Evolutionary conservation across 1,140 invertebrate species (phyloP), one percentile per base, ranked within the genome.

Genomic region (Zaprionus inermis): DNA sequence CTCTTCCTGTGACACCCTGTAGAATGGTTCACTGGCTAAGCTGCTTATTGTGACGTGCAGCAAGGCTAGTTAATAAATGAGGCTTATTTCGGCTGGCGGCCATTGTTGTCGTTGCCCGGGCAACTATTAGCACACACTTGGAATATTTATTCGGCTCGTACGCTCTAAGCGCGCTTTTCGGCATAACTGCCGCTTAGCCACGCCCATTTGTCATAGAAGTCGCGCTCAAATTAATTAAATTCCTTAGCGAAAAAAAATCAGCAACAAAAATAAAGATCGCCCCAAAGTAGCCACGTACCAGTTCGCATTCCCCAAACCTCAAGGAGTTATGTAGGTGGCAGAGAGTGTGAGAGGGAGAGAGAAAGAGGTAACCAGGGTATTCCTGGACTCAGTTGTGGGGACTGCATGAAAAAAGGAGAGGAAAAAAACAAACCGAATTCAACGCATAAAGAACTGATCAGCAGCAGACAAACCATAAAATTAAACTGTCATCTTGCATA

Each of bases 401-500:
- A 49, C 57, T 28, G 63, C 44, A 49, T 28, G 52, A 52, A 30
- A 34, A 49, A 22, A 71, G 30, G 55, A 54, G 49, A 70, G 56
- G 32, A 67, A 73, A 78, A 82, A 76, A 71, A 83, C 79, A 82
- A 76, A 71, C 80, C 79, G 81, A 81, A 78, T 89, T 89, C 84
- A 90, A 71, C 84, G 84, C 84, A 89, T 89, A 89, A 89, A 89
- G 84, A 91, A 91, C 90, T 91, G 90, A 91, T 91, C 90, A 90
- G 90, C 86, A 91, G 81, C 90, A 91, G 90, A 91, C 86, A 91
- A 91, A 91, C 90, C 90, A 91, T 91, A 91, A 91, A 91, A 91
- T 91, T 91, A 91, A 91, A 91, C 90, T 91, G 90, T 91, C 90
- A 91, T 91, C 90, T 91, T 91, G 90, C 88, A 91, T 91, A 91